These are phyloP conservation scores for Xerus rutilus DNA, from an alignment of 2,797 vertebrate genomes.

Conservation along the genomic window DNA sequence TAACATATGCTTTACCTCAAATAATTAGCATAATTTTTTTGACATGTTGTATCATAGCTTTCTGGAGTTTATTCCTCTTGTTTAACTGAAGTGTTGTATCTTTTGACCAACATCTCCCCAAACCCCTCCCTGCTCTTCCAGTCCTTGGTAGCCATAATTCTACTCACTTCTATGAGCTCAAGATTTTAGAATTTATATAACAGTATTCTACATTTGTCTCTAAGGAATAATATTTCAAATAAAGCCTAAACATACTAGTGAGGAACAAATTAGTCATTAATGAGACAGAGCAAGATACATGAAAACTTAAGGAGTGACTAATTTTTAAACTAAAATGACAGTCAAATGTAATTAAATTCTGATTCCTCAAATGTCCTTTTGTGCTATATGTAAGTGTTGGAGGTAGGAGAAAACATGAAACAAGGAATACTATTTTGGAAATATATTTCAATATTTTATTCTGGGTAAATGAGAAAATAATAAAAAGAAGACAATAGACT, in stretches of 20 bases:
- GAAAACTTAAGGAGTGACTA: neutral
- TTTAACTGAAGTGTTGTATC: neutral
- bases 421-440: neutral
- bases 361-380: neutral
- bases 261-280: neutral
- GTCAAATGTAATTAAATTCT: neutral
- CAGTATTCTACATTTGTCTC: neutral
- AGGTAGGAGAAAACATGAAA: neutral
- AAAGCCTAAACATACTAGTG: neutral
- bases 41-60: neutral
- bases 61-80: no score
- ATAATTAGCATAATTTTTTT: neutral
- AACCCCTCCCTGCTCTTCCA: no score
- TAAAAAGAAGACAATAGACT: neutral
- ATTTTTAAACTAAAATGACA: neutral
- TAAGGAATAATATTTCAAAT: neutral
- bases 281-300: neutral
- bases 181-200: neutral
- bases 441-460: neutral
- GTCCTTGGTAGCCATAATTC: neutral
- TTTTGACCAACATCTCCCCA: neutral
- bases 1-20: neutral
- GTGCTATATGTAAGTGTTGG: neutral
- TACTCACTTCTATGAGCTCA: neutral
- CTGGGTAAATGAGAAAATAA: neutral